Conservation (phyloP, 2,113 vertebrate species). For the Prolemur simus region DNA sequence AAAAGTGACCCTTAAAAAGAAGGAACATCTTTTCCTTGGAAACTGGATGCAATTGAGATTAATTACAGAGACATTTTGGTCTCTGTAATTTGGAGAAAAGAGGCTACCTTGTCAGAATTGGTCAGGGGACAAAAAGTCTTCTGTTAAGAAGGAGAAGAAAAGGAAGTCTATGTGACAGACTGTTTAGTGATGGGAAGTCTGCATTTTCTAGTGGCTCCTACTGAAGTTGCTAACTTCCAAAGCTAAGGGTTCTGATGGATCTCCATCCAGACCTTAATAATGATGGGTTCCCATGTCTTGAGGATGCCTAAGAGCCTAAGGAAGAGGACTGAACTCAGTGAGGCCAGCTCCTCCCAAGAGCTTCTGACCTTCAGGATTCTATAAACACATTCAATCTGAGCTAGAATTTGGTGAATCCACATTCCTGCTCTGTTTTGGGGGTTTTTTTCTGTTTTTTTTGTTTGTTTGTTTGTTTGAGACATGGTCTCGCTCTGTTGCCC, state of each 20-base stretch:
- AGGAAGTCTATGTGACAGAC: background rate
- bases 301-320: background rate
- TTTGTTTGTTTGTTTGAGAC: no score
- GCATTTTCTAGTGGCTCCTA: background rate
- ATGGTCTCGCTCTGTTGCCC: no score
- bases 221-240: background rate
- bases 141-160: background rate
- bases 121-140: background rate
- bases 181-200: background rate
- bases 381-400: constrained; percentile 42
- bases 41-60: background rate
- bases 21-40: background rate
- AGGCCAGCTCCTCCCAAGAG: background rate
- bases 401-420: constrained; percentile 50
- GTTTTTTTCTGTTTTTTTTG: no score
- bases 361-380: constrained; percentile 55
- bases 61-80: background rate
- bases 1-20: background rate
- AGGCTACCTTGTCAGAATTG: background rate
- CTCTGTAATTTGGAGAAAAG: background rate
- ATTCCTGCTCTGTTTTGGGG: background rate
- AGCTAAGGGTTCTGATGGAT: background rate
- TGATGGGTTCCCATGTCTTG: background rate
- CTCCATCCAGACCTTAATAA: background rate
- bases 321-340: background rate